Base-by-base conservation (phyloP, 92 coral and sea anemone species). In the Galaxea fascicularis region DNA sequence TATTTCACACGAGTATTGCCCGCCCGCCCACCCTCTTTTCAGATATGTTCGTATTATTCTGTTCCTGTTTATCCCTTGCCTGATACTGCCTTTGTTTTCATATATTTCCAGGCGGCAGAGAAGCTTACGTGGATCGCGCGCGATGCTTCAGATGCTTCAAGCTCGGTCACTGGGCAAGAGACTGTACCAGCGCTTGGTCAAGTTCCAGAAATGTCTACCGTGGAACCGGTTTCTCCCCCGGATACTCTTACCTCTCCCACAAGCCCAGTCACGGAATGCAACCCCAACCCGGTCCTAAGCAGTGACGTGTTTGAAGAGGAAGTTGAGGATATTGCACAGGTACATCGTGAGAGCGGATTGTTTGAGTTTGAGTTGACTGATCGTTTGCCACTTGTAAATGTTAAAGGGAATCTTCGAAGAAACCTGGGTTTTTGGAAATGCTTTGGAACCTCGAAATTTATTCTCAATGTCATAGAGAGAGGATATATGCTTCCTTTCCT, bases 401-500 rank as follows among this genome's bases (percentile, higher is more conserved):
- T 87, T 21, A 87, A 87, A 68, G 83, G 87, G 22, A 87, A 59
- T 70, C 87, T 87, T 49, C 74, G 77, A 65, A 66, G 49, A 47
- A 74, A 75, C 25, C 45, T 88, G 49, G 65, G 65, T 22, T 76
- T 88, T 84, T 82, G 88, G 91, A 77, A 63, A 64, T 54, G 65
- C 46, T 75, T 88, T 52, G 85, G 89, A 57, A 57, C 91, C 13
- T 29, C 89, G n/a, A 59, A 74, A 8, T 87, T 64, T 68, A 87
- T 87, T 44, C 64, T 90, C 24, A 66, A 84, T 29, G 79, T 82
- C 54, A 82, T 90, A 26, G 31, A 74, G 15, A 60, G 82, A 51
- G 93, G 91, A 28, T 81, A 87, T 62, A 45, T 41, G 78, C 71
- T 87, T 67, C 88, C 88, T 7, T 90, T 90, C 63, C 46, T 52